Evolutionary conservation across 2,888 invertebrate species (phyloP).

Genomic region (Chrysolina americana): DNA sequence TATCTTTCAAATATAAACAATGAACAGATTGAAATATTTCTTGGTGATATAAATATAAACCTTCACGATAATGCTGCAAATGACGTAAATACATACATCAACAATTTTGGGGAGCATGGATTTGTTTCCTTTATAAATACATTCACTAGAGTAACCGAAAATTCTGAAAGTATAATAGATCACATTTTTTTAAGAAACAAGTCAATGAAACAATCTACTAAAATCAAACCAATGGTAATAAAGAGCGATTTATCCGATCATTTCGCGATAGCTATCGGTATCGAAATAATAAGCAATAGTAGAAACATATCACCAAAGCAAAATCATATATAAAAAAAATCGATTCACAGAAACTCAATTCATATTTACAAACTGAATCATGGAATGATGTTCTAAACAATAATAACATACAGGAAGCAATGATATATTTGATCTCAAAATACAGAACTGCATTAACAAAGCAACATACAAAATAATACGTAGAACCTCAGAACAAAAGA

Average conservation of each 20-base stretch:
- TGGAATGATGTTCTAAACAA: conserved; percentile 18
- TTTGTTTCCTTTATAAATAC: not conserved
- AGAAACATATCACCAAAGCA: conserved; percentile 21
- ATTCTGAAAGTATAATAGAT: conserved; percentile 24
- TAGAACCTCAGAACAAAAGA: conserved; percentile 6
- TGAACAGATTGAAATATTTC: not conserved
- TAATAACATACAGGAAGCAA: conserved; percentile 19
- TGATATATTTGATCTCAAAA: conserved; percentile 18
- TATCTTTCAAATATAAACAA: not conserved
- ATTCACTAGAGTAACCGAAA: not conserved
- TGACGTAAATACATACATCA: not conserved
- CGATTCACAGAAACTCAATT: conserved; percentile 21
- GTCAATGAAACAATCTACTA: conserved; percentile 20
- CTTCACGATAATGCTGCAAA: not conserved
- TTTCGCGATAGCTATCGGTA: conserved; percentile 15
- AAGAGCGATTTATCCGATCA: conserved; percentile 19
- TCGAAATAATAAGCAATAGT: conserved; percentile 16
- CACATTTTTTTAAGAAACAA: conserved; percentile 25
- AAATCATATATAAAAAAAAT: conserved; percentile 24
- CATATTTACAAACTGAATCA: conserved; percentile 10
- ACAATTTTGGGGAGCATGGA: not conserved
- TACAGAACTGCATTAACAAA: conserved; percentile 21
- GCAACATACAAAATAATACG: conserved; percentile 12
- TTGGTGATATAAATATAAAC: not conserved
- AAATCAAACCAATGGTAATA: conserved; percentile 23